These are phyloP conservation scores for Meleagris gallopavo DNA, from an alignment of 2,113 vertebrate genomes.

Conservation along the genomic window DNA sequence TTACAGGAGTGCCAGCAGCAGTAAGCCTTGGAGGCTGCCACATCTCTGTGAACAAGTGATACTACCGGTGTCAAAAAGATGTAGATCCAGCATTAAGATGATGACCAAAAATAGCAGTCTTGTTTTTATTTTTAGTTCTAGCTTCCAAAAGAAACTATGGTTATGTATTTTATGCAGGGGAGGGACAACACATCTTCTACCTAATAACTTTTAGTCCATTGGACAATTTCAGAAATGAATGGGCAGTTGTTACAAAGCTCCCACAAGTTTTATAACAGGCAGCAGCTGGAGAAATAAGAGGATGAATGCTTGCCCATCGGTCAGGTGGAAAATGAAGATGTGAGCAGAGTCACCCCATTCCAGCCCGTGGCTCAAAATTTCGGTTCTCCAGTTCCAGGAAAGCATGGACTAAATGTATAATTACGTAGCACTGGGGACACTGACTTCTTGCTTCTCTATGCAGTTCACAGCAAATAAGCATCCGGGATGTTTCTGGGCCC, in stretches of 20 bases:
- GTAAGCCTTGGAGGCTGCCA: not conserved
- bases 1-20: not conserved
- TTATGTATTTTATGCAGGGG: not conserved
- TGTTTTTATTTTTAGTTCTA: not conserved
- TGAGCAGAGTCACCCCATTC: not conserved
- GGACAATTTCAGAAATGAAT: not conserved
- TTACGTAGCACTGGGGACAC: not conserved
- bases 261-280: not conserved
- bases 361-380: accelerated
- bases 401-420: accelerated
- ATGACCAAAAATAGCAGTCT: not conserved
- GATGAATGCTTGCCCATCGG: accelerated
- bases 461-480: not conserved
- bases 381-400: accelerated
- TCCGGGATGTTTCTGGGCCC: not conserved
- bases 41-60: not conserved
- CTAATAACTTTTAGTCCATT: not conserved
- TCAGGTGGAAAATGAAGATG: not conserved
- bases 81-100: not conserved
- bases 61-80: not conserved
- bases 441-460: not conserved
- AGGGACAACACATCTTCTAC: not conserved
- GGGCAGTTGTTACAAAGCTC: not conserved
- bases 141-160: not conserved
- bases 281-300: not conserved